A percentile compares a stretch with the other conserved stretches of the same genome.
phyloP scores from a whole-genome alignment of 2,888 invertebrate species.

The Nomada flava region DNA sequence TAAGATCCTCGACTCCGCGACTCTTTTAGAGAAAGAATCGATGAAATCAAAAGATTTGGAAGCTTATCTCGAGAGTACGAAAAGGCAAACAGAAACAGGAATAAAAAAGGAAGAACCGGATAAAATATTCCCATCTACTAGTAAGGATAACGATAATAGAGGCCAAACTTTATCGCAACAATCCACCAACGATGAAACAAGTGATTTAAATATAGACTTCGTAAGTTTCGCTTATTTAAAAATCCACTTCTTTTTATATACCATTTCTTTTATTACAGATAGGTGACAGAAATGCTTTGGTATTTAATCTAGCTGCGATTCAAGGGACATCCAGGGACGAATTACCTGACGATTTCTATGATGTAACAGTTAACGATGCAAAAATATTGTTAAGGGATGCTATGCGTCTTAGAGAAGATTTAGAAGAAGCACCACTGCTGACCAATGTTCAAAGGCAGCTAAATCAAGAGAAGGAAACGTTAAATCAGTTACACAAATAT shows the following conservation, averaged over 20 bases:
- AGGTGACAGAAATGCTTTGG: slow-evolving; percentile 90
- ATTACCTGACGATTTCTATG: slow-evolving; percentile 94
- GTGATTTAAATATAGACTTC: slow-evolving; percentile 62
- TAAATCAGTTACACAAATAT: slow-evolving; percentile 88
- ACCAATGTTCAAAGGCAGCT: slow-evolving; percentile 88
- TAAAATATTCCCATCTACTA: slow-evolving; percentile 11
- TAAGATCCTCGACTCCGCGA: slow-evolving; percentile 1
- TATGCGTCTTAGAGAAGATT: slow-evolving; percentile 87
- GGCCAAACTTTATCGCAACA: neutral
- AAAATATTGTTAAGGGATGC: slow-evolving; percentile 90
- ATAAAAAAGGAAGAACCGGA: neutral
- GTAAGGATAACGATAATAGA: neutral
- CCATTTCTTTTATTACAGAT: slow-evolving; percentile 85
- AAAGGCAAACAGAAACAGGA: neutral
- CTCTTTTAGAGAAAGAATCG: neutral
- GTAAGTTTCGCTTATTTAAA: slow-evolving; percentile 64
- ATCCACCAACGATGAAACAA: slow-evolving; percentile 1
- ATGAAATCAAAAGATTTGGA: neutral
- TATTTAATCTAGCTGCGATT: slow-evolving; percentile 88
- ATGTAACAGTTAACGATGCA: slow-evolving; percentile 93
- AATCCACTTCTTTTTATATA: neutral
- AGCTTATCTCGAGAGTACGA: neutral
- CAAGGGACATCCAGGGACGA: slow-evolving; percentile 88
- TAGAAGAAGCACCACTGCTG: slow-evolving; percentile 91
- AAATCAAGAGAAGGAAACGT: slow-evolving; percentile 86